Evolutionary conservation across 2,797 vertebrate species (phyloP), one percentile per base, ranked within the genome.

Genomic region (Betta splendens): DNA sequence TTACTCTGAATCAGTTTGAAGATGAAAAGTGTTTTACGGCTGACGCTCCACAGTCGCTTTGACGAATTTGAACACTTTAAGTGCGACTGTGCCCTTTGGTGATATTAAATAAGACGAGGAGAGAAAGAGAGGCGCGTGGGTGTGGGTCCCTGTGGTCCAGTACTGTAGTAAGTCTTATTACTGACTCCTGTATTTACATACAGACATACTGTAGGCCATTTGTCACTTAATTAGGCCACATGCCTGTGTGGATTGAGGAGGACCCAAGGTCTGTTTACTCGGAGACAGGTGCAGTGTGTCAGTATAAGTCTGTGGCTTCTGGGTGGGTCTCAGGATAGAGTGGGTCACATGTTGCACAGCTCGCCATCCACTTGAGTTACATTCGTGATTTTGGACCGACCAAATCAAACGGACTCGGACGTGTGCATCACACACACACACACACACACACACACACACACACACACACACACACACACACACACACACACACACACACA

Each of bases 271-370:
- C 2, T 50, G 28, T 66, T 52, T 35, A 31, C 37, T 61, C 50
- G 12, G 18, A 46, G 43, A 51, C 81, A 81, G 64, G 63, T 79
- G 53, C 52, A 47, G 1, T 60, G 17, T 66, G 48, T 21, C 21
- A 50, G 21, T 13, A 5, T 38, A 20, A 12, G 22, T 64, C 18
- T 17, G 4, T 38, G 33, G n/a, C 23, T 64, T 1, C 3, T 7
- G 8, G 21, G 18, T 17, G 22, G 22, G 29, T 68, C 33, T 47
- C 31, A 28, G 22, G 21, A 39, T 35, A 48, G 26, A 48, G 22
- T 20, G 26, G 47, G n/a, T 26, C 36, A 49, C 57, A 40, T 64
- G 37, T 23, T 50, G 46, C 13, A 29, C 42, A 65, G 37, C 36
- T 18, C 44, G 7, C 31, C 56, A 38, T 50, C 32, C 49, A 40